These are phyloP conservation scores for Stenolophus ochropezus DNA, from an alignment of 2,888 invertebrate species.

Conservation along the genomic window DNA sequence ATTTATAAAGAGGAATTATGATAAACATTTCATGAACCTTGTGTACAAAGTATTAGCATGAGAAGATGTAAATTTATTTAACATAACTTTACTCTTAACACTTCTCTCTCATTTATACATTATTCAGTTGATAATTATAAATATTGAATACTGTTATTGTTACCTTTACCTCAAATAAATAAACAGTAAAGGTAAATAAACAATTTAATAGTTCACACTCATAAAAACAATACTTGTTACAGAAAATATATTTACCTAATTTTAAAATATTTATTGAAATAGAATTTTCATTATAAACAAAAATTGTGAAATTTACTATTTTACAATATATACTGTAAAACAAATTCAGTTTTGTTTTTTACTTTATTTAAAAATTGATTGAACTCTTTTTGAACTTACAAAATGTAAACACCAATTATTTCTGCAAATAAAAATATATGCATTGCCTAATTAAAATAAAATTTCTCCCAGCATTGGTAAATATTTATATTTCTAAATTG, in stretches of 20 bases:
- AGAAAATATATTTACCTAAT: not conserved
- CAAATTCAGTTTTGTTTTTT: not conserved
- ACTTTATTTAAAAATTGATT: not conserved
- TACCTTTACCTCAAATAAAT: not conserved
- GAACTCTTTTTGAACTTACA: not conserved
- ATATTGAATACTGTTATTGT: not conserved
- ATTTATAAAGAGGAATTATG: too few species aligned
- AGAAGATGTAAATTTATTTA: too few species aligned
- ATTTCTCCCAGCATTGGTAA: not conserved
- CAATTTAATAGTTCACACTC: not conserved
- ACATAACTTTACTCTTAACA: too few species aligned
- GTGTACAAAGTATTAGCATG: too few species aligned
- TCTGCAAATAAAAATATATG: not conserved
- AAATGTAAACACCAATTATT: constrained; percentile 12
- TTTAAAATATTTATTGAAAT: too few species aligned
- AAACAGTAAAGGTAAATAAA: not conserved
- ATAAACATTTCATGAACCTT: too few species aligned
- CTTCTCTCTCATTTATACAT: too few species aligned
- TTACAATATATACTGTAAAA: too few species aligned
- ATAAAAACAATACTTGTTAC: not conserved
- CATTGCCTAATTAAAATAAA: not conserved
- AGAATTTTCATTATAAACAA: too few species aligned
- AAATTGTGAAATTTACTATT: too few species aligned
- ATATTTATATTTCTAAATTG: not conserved
- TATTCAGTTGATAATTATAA: too few species aligned